Percentiles rank a stretch among this genome's conserved stretches.
phyloP scores from a whole-genome alignment of 2,797 vertebrate species.

The Taeniopygia guttata region DNA sequence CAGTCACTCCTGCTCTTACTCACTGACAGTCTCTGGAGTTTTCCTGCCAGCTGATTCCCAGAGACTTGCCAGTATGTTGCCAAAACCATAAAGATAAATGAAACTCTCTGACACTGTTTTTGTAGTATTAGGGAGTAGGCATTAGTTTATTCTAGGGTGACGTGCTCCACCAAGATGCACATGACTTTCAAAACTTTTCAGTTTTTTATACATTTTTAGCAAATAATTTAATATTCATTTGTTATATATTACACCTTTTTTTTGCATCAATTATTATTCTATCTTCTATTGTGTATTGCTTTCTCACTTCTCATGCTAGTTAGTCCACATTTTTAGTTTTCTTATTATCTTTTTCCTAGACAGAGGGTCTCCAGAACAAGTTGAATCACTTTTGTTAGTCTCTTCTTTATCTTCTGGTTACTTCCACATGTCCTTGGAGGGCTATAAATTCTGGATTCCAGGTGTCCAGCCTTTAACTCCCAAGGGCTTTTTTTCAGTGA shows the following conservation, averaged over 20 bases:
- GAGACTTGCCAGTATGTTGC: background rate
- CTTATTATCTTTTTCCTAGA: background rate
- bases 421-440: background rate
- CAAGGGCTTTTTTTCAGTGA: background rate
- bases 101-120: background rate
- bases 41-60: background rate
- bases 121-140: background rate
- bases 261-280: background rate
- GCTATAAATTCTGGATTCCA: background rate
- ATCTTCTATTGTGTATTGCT: background rate
- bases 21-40: background rate
- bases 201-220: background rate
- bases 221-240: background rate
- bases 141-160: rapidly evolving
- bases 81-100: background rate
- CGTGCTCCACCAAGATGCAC: background rate
- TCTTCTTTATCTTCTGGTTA: background rate
- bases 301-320: background rate
- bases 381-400: background rate
- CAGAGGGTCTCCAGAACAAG: background rate
- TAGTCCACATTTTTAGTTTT: background rate
- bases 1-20: background rate
- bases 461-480: background rate
- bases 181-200: background rate
- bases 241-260: background rate